These are phyloP conservation scores for Centropyge bicolor DNA, from an alignment of 2,797 vertebrate species.

Conservation along the genomic window DNA sequence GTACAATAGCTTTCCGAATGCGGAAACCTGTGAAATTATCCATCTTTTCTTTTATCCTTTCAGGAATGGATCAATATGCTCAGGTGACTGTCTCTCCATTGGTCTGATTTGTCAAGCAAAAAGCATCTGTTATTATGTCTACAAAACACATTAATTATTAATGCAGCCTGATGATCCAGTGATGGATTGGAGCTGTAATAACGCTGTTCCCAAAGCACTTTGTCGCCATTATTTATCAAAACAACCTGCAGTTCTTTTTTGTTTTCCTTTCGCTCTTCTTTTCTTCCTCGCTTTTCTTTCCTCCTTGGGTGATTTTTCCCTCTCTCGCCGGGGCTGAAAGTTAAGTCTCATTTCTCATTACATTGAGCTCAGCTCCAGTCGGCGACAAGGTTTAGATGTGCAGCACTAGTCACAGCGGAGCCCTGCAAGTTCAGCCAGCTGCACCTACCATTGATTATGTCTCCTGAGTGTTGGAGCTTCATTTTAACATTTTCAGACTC, in stretches of 20 bases:
- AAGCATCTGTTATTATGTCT: slow-evolving; percentile 42
- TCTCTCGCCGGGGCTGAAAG: slow-evolving; percentile 29
- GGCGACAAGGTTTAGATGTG: slow-evolving; percentile 48
- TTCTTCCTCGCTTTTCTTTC: slow-evolving; percentile 20
- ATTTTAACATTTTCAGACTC: slow-evolving; percentile 55
- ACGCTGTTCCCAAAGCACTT: slow-evolving; percentile 42
- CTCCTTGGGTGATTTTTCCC: slow-evolving; percentile 26
- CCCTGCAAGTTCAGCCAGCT: slow-evolving; percentile 55
- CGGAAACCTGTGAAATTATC: slow-evolving; percentile 9
- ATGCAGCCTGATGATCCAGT: slow-evolving; percentile 63
- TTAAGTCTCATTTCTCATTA: slow-evolving; percentile 68
- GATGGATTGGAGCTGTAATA: slow-evolving; percentile 61
- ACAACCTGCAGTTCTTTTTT: slow-evolving; percentile 48
- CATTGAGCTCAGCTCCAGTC: slow-evolving; percentile 46
- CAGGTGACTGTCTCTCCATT: slow-evolving; percentile 17
- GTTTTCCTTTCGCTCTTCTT: neutral
- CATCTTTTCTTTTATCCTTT: slow-evolving; percentile 34
- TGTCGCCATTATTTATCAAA: slow-evolving; percentile 68
- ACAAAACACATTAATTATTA: slow-evolving; percentile 67
- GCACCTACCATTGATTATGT: slow-evolving; percentile 60
- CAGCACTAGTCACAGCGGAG: slow-evolving; percentile 55
- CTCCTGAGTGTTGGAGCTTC: slow-evolving; percentile 44
- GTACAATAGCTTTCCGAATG: slow-evolving; percentile 34
- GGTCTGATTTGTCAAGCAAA: slow-evolving; percentile 51
- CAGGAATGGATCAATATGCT: slow-evolving; percentile 6